Conservation (phyloP, 2,888 invertebrate species). For the Junonia oenone region DNA sequence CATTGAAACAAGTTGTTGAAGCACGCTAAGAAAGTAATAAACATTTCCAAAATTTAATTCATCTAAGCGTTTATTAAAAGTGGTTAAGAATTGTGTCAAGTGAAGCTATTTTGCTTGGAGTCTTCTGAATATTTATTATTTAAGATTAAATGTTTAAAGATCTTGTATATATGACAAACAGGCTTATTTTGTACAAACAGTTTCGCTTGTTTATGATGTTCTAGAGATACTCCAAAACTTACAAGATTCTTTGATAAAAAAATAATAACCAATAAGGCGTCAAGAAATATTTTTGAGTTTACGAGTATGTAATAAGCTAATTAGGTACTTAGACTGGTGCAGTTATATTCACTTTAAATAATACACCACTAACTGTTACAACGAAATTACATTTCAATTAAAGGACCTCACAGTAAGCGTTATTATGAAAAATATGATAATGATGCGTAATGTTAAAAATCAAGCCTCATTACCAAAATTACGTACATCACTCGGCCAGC, state of each 20-base stretch:
- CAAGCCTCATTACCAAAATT: constrained; percentile 20
- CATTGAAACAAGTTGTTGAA: background rate
- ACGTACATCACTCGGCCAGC: constrained; percentile 1
- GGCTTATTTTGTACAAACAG: no score
- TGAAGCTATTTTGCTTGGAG: background rate
- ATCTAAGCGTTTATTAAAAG: background rate
- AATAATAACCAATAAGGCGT: no score
- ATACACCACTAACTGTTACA: background rate
- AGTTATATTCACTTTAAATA: background rate
- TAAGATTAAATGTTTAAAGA: background rate
- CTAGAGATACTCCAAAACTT: no score
- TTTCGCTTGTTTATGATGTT: no score
- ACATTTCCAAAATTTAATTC: background rate
- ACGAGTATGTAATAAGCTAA: no score
- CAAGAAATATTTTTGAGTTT: no score
- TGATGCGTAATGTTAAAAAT: constrained; percentile 14
- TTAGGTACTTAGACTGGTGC: no score
- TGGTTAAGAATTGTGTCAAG: background rate
- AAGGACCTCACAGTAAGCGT: constrained; percentile 1
- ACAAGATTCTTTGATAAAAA: no score
- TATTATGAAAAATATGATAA: constrained; percentile 18
- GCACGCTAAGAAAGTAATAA: background rate
- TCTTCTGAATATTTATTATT: background rate
- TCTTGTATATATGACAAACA: no score
- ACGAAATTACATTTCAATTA: background rate